These are phyloP conservation scores for Crypturellus undulatus DNA, from an alignment of 2,113 vertebrate genomes.

Conservation along the genomic window DNA sequence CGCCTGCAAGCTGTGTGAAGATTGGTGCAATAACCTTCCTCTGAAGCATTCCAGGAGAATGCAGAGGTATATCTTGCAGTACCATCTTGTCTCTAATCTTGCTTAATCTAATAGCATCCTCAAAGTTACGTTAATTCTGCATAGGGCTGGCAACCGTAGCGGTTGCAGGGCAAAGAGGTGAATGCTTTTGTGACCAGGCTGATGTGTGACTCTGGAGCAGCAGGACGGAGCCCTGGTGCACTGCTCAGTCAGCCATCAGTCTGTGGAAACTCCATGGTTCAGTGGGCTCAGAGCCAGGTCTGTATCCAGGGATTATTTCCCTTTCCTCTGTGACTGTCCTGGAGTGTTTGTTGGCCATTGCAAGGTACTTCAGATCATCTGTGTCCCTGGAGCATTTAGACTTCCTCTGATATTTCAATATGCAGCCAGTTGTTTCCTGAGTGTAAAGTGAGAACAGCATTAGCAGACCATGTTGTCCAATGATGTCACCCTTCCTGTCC, in stretches of 20 bases:
- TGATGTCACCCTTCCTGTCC: conserved; percentile 44
- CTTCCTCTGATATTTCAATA: conserved; percentile 62
- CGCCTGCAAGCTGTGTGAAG: neutral
- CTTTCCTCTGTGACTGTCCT: conserved; percentile 9
- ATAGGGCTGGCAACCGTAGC: neutral
- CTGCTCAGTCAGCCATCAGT: neutral
- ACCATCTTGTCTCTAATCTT: neutral
- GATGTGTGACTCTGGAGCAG: neutral
- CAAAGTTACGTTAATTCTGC: neutral
- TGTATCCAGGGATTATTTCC: conserved; percentile 28
- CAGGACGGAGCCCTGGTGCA: neutral
- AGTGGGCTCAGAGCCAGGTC: neutral
- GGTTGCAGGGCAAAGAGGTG: neutral
- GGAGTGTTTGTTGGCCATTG: conserved; percentile 24
- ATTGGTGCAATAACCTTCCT: neutral
- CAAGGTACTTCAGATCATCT: conserved; percentile 41
- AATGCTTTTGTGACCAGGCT: neutral
- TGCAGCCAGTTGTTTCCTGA: conserved; percentile 62
- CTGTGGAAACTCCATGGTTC: neutral
- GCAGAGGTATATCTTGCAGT: neutral
- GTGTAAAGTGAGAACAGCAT: conserved; percentile 54
- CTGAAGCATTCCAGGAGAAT: neutral
- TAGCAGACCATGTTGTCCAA: neutral
- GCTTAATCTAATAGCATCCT: neutral
- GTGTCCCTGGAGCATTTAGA: conserved; percentile 28